phyloP scores from a whole-genome alignment of 2,797 vertebrate genomes.

The Phataginus tetradactyla region DNA sequence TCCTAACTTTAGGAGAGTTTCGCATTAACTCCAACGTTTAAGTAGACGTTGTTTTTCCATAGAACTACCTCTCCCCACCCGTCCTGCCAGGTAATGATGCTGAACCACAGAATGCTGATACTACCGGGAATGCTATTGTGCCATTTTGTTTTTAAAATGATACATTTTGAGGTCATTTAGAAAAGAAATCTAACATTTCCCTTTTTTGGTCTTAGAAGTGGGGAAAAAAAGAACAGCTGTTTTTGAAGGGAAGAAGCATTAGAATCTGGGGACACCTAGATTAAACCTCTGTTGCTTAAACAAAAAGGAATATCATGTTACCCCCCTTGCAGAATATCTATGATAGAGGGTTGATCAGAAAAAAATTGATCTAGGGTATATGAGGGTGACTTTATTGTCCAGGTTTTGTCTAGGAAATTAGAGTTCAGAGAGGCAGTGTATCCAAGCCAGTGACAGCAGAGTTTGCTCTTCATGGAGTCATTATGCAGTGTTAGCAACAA shows the following conservation, averaged over 20 bases:
- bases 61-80: background rate
- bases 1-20: background rate
- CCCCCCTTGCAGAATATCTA: background rate
- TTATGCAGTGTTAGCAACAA: too few relatives aligned
- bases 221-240: background rate
- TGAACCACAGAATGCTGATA: rapidly evolving
- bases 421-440: background rate
- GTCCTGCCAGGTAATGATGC: constrained; percentile 40
- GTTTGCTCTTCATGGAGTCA: too few relatives aligned
- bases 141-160: background rate
- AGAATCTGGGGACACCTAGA: background rate
- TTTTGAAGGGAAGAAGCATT: background rate
- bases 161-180: background rate
- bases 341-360: background rate
- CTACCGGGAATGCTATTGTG: background rate
- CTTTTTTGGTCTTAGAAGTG: background rate
- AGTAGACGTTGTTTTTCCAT: background rate
- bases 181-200: background rate
- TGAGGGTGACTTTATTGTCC: background rate
- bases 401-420: background rate
- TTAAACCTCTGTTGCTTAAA: background rate
- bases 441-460: rapidly evolving
- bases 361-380: background rate
- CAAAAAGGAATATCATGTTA: background rate
- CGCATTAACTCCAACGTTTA: constrained; percentile 9